A percentile compares a stretch with the other conserved stretches of the same genome.
phyloP scores from a whole-genome alignment of 1,140 invertebrate species.

The Megathymus violae region DNA sequence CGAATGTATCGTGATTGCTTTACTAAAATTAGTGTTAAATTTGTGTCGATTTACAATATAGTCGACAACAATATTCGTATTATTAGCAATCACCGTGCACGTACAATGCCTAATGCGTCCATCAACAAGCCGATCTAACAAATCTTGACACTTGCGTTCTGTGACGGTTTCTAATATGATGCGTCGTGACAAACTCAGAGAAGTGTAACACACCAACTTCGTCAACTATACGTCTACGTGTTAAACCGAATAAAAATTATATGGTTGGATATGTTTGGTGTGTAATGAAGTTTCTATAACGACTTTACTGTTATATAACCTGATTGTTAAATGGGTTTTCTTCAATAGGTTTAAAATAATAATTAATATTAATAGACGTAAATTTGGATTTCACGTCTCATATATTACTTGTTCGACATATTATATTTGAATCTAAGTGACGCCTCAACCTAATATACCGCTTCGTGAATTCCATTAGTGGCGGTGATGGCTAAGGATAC shows the following conservation, averaged over 20 bases:
- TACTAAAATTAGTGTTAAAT: conserved; percentile 41
- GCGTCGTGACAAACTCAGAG: conserved; percentile 52
- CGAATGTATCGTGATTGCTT: conserved; percentile 32
- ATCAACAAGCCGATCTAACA: conserved; percentile 54
- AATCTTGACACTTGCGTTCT: conserved; percentile 71
- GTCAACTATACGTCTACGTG: conserved; percentile 37
- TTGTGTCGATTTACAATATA: conserved; percentile 46
- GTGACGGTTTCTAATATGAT: conserved; percentile 56
- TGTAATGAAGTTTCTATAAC: conserved; percentile 8
- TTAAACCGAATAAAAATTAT: conserved; percentile 21
- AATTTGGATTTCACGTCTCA: neutral
- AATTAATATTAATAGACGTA: neutral
- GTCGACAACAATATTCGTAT: conserved; percentile 64
- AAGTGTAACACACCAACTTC: conserved; percentile 42
- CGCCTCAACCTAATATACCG: too few species aligned
- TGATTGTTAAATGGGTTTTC: conserved; percentile 4
- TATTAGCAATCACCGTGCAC: conserved; percentile 67
- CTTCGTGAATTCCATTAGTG: too few species aligned
- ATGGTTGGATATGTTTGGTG: conserved; percentile 13
- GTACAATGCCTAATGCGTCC: conserved; percentile 56
- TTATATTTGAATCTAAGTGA: too few species aligned
- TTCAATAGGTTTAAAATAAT: neutral
- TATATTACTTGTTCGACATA: too few species aligned
- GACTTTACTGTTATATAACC: conserved; percentile 13
- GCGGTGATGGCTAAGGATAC: too few species aligned